Base-by-base conservation (phyloP, 2,113 vertebrate species). In the Microtus pennsylvanicus region DNA sequence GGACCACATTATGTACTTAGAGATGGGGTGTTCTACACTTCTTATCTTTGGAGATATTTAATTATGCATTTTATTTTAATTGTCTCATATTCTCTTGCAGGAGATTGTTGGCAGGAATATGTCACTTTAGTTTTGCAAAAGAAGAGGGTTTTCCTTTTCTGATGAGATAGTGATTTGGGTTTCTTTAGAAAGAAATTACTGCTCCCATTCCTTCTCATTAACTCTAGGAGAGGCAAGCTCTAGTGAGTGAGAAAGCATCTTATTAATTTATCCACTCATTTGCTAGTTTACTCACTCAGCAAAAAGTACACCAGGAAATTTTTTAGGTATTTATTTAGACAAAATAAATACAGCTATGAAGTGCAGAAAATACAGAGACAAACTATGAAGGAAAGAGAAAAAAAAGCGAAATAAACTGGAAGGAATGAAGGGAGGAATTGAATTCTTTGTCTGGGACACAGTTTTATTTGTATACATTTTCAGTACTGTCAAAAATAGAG, bases 61-160 rank as follows among this genome's bases (percentile, higher is more conserved):
- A 82, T 86, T 67, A 19, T 10, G 50, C 12, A 70, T 6, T 78
- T 94, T 42, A 2, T 35, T 28, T 70, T 82, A 50, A 50, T 93
- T 90, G 94, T 67, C 24, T 72, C 5, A 87, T 74, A 65, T 82
- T 81, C 5, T 89, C 61, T 81, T 82, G 24, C 2, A 74, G 38
- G 4, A 33, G 5, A n/a, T 69, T 93, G 78, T 72, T 55, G 5
- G 26, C 70, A 35, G 47, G 19, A 8, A 61, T 47, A 58, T 78
- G 28, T 92, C 80, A 65, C 87, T 96, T 94, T 88, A 45, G 35
- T 76, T 87, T 86, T 90, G 19, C 14, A 83, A 77, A 83, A n/a
- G 4, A 75, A 92, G 70, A 24, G 5, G 24, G 1, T 42, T 16
- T 6, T 90, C 55, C 89, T 35, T 35, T n/a, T 35, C 33, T 80